phyloP scores from a whole-genome alignment of 2,113 vertebrate genomes.

The Daboia siamensis region DNA sequence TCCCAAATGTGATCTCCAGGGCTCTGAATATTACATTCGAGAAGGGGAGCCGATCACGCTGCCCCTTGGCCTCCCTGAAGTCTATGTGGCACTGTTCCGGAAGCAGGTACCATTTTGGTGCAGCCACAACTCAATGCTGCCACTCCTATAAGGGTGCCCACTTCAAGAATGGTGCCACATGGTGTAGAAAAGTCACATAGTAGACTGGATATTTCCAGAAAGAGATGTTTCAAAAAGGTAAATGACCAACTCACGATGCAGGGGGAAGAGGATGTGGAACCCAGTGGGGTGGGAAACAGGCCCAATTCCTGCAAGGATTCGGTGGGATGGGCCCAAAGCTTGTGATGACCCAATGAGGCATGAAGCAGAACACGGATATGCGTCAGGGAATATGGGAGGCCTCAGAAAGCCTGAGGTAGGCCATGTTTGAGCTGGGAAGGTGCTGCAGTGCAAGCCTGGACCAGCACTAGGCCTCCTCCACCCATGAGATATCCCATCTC shows the following conservation, averaged over 20 bases:
- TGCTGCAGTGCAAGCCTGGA: not conserved
- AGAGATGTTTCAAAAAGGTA: not conserved
- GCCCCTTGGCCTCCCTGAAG: not conserved
- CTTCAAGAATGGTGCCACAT: not conserved
- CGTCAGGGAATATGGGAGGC: not conserved
- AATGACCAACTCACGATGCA: not conserved
- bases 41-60: too few relatives aligned
- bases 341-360: not conserved
- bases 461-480: not conserved
- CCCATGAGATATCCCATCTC: not conserved
- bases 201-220: not conserved
- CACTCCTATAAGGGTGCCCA: not conserved
- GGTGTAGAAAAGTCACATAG: not conserved
- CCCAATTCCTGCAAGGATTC: not conserved
- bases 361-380: not conserved
- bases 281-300: not conserved
- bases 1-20: too few relatives aligned
- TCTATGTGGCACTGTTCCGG: not conserved
- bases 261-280: not conserved
- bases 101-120: not conserved
- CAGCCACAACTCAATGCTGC: not conserved
- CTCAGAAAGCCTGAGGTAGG: not conserved
- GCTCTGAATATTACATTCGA: too few relatives aligned
- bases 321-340: not conserved
- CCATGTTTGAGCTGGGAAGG: not conserved